Conservation (phyloP, 2,888 invertebrate genomes). For the Drosophila bunnanda region DNA sequence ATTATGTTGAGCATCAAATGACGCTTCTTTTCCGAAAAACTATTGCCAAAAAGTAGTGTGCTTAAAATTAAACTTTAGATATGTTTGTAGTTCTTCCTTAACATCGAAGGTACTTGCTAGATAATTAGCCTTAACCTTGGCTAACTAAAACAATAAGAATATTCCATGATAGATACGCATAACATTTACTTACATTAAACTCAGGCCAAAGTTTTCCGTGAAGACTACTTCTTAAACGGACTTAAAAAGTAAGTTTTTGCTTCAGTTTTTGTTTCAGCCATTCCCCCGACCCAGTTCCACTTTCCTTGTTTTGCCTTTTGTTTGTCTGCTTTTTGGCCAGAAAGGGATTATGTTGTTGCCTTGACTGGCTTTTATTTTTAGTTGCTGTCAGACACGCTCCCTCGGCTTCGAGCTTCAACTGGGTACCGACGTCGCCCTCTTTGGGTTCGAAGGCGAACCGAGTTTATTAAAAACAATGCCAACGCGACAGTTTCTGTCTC, state of each 20-base stretch:
- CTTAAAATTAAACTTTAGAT: neutral
- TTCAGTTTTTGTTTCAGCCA: neutral
- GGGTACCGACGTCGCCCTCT: neutral
- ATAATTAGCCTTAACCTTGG: neutral
- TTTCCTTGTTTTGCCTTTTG: conserved; percentile 38
- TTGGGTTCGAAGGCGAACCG: neutral
- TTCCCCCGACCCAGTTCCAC: neutral
- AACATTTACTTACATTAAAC: conserved; percentile 53
- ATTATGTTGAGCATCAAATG: neutral
- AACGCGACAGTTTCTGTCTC: conserved; percentile 38
- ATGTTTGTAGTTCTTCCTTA: neutral
- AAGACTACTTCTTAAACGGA: conserved; percentile 68
- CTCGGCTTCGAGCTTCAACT: conserved; percentile 4
- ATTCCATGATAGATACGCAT: conserved; percentile 10
- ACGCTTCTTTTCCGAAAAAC: too few relatives aligned
- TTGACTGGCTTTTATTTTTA: conserved; percentile 59
- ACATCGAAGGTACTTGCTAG: neutral
- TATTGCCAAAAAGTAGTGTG: too few relatives aligned
- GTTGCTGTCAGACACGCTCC: conserved; percentile 48
- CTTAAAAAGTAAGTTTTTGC: conserved; percentile 63
- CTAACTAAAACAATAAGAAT: neutral
- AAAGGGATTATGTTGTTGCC: conserved; percentile 68
- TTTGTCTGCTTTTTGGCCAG: conserved; percentile 52
- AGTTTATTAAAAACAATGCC: conserved; percentile 70
- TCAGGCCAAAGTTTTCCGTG: conserved; percentile 60